Base-by-base conservation (phyloP, 2,888 invertebrate species). In the Brachypalpus laphriformis region DNA sequence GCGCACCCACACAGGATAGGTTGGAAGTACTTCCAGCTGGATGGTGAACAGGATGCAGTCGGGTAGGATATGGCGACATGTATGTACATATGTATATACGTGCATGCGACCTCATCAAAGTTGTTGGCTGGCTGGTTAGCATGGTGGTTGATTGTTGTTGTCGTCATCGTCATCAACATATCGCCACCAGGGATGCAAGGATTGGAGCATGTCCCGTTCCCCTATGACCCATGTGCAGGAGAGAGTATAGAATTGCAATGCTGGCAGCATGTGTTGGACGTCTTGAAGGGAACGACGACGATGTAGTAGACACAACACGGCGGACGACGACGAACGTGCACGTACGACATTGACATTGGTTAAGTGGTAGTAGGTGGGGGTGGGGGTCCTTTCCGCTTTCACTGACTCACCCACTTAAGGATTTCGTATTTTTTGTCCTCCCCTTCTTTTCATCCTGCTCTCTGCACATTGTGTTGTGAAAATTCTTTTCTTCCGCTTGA, bases 351-450 rank as follows among this genome's bases (percentile, higher is more conserved):
- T 83, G 83, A 83, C 83, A 83, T 83, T 83, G 78, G 78, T 54
- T 59, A 31, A 34, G 49, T 45, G 51, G 28, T 18, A 40, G 18
- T 40, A 40, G 54, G 65, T n/a, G 16, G 77, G 14, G 14, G 25
- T n/a, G 42, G 72, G 56, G 40, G 68, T 18, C 34, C 16, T 68
- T 68, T 31, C 83, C 56, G 80, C 80, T 83, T 83, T 83, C 83
- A 83, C 83, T 83, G 80, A 83, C 83, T 83, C 83, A 83, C 80
- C 83, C 80, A 83, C 83, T 83, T 83, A 80, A 83, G 80, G 56
- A 63, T 61, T 56, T 78, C 56, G 51, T 61, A 51, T 68, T 59
- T 59, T 68, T 68, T 34, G 37, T 28, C 22, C 16, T 37, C 51
- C n/a, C n/a, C 49, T 28, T n/a, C 45, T 70, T 31, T 57, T 20